Evolutionary conservation across 2,113 vertebrate genomes (phyloP), one percentile per base, ranked within the genome.

Genomic region (Eleginops maclovinus): DNA sequence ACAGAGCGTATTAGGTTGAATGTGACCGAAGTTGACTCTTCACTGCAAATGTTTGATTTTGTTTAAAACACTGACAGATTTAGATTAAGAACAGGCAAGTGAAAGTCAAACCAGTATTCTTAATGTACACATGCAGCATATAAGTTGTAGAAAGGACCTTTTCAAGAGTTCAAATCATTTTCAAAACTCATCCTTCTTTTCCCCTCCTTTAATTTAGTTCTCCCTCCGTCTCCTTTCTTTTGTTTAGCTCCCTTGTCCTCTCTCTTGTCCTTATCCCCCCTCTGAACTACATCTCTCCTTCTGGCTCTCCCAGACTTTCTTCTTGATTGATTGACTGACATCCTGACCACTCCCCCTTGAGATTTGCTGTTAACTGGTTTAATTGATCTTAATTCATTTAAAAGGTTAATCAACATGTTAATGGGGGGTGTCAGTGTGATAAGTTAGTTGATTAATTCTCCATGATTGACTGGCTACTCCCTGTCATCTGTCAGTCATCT

Each of bases 391-490:
- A 81, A 91, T 85, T 81, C 58, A 75, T 87, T 83, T 72, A 87
- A 93, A 92, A 91, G 85, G 89, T 91, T 86, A 90, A 92, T 92
- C 78, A 88, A 65, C 72, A 74, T 87, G 80, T 87, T 92, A 87
- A 92, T 92, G 64, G 88, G 72, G 46, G 61, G 61, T 87, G 81
- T 82, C 86, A 82, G 68, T 81, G 56, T 68, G 81, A 86, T 77
- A 79, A 80, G 84, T 84, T 65, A 75, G 75, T 71, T 79, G 75
- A 92, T 89, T 85, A 87, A 91, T 93, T 79, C 82, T 66, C 67
- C 74, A 55, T 82, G 87, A 91, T 84, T 86, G 81, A 91, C 83
- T 87, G 80, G 69, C 83, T 62, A 44, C 72, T 85, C 71, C 28
- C 72, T 83, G 87, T 85, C 90, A 84, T 82, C 87, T 88, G 92